Base-by-base conservation (phyloP, 2,797 vertebrate species). In the Brachyrhaphis roseni region DNA sequence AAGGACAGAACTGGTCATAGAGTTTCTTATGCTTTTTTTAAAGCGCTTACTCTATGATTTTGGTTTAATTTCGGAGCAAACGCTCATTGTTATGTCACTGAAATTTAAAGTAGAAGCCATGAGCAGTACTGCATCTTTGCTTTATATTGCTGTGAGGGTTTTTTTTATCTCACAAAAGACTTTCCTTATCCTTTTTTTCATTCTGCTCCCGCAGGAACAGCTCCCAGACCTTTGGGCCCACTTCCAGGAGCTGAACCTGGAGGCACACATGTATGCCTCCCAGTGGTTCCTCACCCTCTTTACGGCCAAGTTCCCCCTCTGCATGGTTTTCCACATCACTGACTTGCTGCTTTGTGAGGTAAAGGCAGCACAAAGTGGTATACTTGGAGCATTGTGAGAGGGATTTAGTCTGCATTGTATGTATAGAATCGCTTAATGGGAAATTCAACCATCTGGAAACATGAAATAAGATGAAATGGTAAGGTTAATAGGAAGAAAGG, bases 291-390 rank as follows among this genome's bases (percentile, higher is more conserved):
- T 99, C 90, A 99, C 98, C 0, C 97, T 99, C 74, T 99, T 99
- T 84, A 99, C 98, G 31, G 98, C 98, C 95, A 99, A 99, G 94
- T 99, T 99, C 88, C 98, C 98, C 15, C 96, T 99, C 90, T 99
- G 97, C 95, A 99, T 99, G 98, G 98, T 99, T 91, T 99, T 99
- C 96, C 98, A 99, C 94, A 99, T 99, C 95, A 99, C 98, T 74
- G 98, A 99, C 94, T 95, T 99, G 86, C 97, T 99, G 72, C 98
- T 99, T 68, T 98, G 95, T 77, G 98, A 99, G 98, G 98, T 99
- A 93, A 80, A 72, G 23, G 76, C 64, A 41, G 28, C 78, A n/a
- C 71, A 62, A 34, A 76, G 47, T 15, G 49, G 72, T 81, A 39
- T 62, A 62, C 31, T 80, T 36, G 16, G 31, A 53, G 11, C 20